Evolutionary conservation across 2,797 vertebrate genomes (phyloP), one percentile per base, ranked within the genome.

Genomic region (Sorex maritimensis): DNA sequence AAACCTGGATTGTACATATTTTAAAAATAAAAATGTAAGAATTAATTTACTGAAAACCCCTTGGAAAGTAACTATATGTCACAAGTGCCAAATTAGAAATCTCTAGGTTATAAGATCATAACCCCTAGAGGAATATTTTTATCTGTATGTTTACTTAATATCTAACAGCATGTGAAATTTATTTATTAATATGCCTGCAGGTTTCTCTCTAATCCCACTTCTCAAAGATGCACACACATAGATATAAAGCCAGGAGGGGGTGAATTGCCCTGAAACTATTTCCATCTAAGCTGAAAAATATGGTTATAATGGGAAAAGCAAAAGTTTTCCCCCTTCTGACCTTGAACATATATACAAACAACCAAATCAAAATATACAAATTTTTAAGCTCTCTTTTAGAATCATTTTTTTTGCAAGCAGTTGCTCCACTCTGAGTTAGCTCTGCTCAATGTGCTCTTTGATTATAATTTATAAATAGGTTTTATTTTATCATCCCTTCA

Each of bases 131-230:
- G 97, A 98, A 98, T 97, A 98, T 98, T 98, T 98, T 98, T 98
- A 98, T 97, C 46, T 2, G 96, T 97, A 97, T 98, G 97, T 98
- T 98, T 98, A 98, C 98, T 98, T 98, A 98, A 98, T 98, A 98
- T 98, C 97, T 98, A 98, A 98, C 97, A 98, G 98, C 98, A 98
- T 98, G 98, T 98, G 97, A 98, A 98, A 98, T 98, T 98, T 98
- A 98, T 98, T 98, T 98, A 98, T 98, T 98, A 98, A 98, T 98
- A 97, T 97, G 97, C 98, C 98, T 98, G 97, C 97, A 98, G 98
- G 98, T 98, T 98, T 97, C 93, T 98, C 96, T 98, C 97, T 98
- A 98, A 98, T 98, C 98, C 98, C 82, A 92, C 97, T 97, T 98
- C 97, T 98, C 97, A 97, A 74, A 98, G 98, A 98, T 98, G 81